Conservation (phyloP, 2,888 invertebrate genomes). For the Latrodectus hesperus region DNA sequence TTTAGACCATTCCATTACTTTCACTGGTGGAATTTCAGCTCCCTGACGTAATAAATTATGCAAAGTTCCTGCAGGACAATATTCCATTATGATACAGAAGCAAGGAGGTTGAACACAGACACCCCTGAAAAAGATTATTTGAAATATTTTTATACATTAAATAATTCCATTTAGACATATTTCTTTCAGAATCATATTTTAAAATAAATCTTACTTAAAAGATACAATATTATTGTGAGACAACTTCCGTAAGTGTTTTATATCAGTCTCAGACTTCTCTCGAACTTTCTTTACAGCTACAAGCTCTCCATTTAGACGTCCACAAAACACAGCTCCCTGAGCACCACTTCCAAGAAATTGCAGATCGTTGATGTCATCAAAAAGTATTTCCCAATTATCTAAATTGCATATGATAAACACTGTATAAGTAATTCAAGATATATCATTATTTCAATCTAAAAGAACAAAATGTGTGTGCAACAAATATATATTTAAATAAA, state of each 20-base stretch:
- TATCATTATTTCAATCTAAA: background rate
- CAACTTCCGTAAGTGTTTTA: constrained; percentile 77
- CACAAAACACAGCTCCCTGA: constrained; percentile 95
- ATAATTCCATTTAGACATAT: background rate
- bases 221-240: constrained; percentile 76
- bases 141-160: background rate
- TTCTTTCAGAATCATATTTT: background rate
- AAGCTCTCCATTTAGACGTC: constrained; percentile 83
- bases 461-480: background rate
- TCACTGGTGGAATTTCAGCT: constrained; percentile 87
- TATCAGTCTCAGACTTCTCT: constrained; percentile 88
- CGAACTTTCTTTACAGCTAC: constrained; percentile 98
- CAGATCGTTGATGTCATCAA: constrained; percentile 90
- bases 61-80: constrained; percentile 94
- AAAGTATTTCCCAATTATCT: constrained; percentile 96
- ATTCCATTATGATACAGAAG: constrained; percentile 98
- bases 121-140: constrained; percentile 81
- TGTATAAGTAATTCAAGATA: background rate
- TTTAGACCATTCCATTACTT: constrained; percentile 93
- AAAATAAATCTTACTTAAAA: constrained; percentile 75
- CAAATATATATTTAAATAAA: background rate
- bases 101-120: constrained; percentile 94
- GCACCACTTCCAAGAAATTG: constrained; percentile 96
- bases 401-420: constrained; percentile 63
- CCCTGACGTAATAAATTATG: constrained; percentile 92